Conservation (phyloP, 2,888 invertebrate species). For the Platycheirus rosarum region DNA sequence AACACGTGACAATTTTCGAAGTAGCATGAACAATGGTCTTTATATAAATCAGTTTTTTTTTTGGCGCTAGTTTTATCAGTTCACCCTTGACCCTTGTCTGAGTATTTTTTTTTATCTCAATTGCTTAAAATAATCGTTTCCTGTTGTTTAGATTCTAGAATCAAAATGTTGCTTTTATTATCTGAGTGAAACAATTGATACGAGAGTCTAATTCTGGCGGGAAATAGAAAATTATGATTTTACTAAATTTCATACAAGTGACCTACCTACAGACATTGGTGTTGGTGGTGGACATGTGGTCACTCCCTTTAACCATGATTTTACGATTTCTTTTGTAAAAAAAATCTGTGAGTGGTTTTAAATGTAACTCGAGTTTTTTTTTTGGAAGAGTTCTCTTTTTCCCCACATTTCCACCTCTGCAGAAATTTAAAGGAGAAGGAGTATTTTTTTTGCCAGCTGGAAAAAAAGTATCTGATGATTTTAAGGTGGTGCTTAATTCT, state of each 20-base stretch:
- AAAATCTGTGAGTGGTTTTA: not conserved
- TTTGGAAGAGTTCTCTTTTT: not conserved
- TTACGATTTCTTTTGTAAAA: too few relatives aligned
- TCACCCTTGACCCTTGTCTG: not conserved
- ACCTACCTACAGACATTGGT: too few relatives aligned
- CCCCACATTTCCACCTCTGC: too few relatives aligned
- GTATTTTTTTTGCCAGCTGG: not conserved
- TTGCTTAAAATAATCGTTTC: constrained; percentile 12
- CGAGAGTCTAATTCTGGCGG: not conserved
- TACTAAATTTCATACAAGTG: too few relatives aligned
- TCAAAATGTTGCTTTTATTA: not conserved
- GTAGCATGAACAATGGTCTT: too few relatives aligned
- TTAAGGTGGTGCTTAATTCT: not conserved
- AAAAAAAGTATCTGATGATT: constrained; percentile 16
- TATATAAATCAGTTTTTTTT: not conserved
- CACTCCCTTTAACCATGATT: too few relatives aligned
- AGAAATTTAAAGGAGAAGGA: too few relatives aligned
- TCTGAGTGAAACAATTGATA: not conserved
- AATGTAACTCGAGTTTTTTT: not conserved
- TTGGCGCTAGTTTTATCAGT: not conserved
- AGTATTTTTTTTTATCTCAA: not conserved
- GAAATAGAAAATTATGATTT: too few relatives aligned
- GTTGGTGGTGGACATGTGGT: too few relatives aligned
- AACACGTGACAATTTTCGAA: not conserved
- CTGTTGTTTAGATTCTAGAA: not conserved